Base-by-base conservation (phyloP, 2,797 vertebrate species). In the Carcharodon carcharias region DNA sequence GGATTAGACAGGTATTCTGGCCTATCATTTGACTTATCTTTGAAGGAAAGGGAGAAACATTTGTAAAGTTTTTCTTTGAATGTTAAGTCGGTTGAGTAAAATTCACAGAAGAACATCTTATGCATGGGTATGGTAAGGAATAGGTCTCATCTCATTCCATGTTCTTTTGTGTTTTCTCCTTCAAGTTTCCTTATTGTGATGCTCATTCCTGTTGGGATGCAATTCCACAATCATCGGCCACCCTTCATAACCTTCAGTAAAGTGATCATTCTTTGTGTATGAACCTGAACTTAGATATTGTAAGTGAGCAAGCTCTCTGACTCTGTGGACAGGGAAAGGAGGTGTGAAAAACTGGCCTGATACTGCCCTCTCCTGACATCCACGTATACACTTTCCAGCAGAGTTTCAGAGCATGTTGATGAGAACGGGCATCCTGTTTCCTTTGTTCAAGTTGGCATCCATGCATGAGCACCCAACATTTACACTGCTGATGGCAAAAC, bases 301-400 rank as follows among this genome's bases (percentile, higher is more conserved):
- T 61, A 35, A 7, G 21, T 63, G 58, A 63, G 56, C 14, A 61
- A 91, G 28, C 56, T 91, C 1, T 11, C 28, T 31, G 56, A 58
- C 28, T 58, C 28, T 58, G 88, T 35, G 31, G 31, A 31, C 88
- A 63, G 12, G 16, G 56, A 31, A 35, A 91, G 58, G 31, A 61
- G 56, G 56, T n/a, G 12, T 63, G 31, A 35, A 45, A 93, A 93
- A 35, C 35, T 93, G 61, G 63, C 91, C 61, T 65, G 61, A 45
- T 93, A 26, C 91, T 93, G 91, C 91, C 58, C 91, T 93, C 91
- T 93, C 91, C 91, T 93, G 91, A 93, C 91, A 93, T 26, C 61
- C 61, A 65, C 6, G 8, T 40, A 65, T 23, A 40, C 61, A 91
- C 91, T 61, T 91, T 91, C 28, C 4, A 61, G 88, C 61, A 50